Evolutionary conservation across 2,888 invertebrate species (phyloP).

Genomic region (Lasius fuliginosus): DNA sequence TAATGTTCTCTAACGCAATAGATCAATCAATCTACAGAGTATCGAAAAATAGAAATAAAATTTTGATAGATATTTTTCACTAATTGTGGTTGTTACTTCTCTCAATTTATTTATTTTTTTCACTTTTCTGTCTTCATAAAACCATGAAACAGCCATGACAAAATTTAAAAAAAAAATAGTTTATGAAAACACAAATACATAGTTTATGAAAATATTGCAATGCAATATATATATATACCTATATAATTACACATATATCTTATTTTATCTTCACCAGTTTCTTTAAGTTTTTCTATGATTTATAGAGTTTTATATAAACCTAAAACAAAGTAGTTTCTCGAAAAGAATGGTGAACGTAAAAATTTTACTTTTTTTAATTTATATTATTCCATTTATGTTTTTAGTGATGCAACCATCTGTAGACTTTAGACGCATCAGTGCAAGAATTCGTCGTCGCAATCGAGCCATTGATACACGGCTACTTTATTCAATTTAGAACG

Average conservation of each 20-base stretch:
- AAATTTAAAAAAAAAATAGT: background rate
- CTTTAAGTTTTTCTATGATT: background rate
- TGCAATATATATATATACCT: background rate
- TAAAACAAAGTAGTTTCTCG: background rate
- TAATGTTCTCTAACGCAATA: background rate
- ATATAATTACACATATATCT: background rate
- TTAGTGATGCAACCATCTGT: background rate
- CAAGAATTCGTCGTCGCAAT: constrained; percentile 21
- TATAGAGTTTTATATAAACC: background rate
- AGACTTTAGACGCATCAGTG: background rate
- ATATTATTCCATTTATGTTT: background rate
- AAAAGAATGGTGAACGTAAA: background rate
- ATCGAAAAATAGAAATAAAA: background rate
- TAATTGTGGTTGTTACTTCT: background rate
- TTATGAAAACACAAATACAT: background rate
- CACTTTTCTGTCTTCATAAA: background rate
- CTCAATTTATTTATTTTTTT: background rate
- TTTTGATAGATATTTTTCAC: background rate
- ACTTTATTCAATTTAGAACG: constrained; percentile 43
- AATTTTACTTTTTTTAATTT: background rate
- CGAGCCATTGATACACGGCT: background rate
- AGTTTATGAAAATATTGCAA: background rate
- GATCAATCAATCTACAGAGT: background rate
- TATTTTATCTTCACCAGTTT: background rate
- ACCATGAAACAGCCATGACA: background rate